A percentile compares a stretch with the other conserved stretches of the same genome.
phyloP scores from a whole-genome alignment of 2,113 vertebrate species.

The Butorides virescens region DNA sequence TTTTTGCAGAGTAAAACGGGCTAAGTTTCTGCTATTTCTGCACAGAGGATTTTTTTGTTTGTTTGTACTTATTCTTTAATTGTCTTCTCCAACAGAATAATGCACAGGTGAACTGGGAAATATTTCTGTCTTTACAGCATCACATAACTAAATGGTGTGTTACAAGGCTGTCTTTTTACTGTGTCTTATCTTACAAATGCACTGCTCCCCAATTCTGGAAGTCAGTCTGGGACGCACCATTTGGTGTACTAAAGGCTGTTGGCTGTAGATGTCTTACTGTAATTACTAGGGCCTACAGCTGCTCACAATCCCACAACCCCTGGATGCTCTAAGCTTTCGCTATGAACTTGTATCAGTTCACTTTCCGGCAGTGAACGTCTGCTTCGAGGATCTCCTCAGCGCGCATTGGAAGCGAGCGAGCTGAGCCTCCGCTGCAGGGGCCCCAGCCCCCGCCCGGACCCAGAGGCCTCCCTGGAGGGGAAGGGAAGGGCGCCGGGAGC shows the following conservation, averaged over 20 bases:
- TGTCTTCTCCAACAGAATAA: neutral
- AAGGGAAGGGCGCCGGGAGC: neutral
- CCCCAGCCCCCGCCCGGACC: neutral
- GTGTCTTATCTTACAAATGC: neutral
- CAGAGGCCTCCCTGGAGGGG: neutral
- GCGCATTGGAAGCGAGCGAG: neutral
- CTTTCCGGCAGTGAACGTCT: rapidly evolving
- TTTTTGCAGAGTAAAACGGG: neutral
- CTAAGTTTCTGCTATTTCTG: neutral
- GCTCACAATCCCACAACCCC: neutral
- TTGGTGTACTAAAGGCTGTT: neutral
- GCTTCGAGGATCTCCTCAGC: rapidly evolving
- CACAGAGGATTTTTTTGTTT: no score
- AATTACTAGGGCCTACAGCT: neutral
- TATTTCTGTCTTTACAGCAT: neutral
- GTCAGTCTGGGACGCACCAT: no score
- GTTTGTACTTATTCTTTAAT: neutral
- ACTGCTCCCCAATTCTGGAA: neutral
- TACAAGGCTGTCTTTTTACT: neutral
- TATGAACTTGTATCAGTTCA: rapidly evolving
- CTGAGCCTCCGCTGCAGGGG: rapidly evolving
- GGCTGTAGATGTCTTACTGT: rapidly evolving
- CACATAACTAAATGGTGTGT: neutral
- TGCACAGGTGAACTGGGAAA: neutral
- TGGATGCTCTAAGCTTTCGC: neutral